Base-by-base conservation (phyloP, 2,113 vertebrate species). In the Rhinolophus ferrumequinum region DNA sequence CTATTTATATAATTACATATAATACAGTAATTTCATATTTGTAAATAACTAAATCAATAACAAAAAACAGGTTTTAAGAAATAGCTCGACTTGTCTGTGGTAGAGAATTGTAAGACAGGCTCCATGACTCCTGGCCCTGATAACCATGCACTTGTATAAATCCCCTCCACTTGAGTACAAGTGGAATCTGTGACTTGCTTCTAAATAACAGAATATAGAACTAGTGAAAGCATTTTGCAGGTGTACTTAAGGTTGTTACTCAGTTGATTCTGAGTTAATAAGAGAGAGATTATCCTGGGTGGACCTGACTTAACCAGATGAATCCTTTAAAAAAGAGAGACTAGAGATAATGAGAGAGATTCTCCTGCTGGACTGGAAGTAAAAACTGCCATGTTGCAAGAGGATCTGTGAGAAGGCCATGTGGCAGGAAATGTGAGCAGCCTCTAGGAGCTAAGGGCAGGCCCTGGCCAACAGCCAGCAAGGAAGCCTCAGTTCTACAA, bases 131-230 rank as follows among this genome's bases (percentile, higher is more conserved):
- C 19, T 33, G 2, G 1, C 28, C 26, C 9, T 11, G 24, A 24
- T 28, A 81, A 67, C 30, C 30, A 70, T 6, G 60, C 16, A 11
- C 38, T 64, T 90, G 56, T 47, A 72, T 81, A 86, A 44, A 83
- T 33, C 33, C n/a, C 11, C 7, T 69, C 12, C 38, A 3, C 54
- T 44, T 50, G 10, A 72, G 11, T 26, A 24, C 67, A 80, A 50
- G 67, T 30, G 24, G 60, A 85, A 95, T 80, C 66, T 93, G 21
- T 72, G 38, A 80, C 47, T 80, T 73, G 18, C 8, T 89, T 94
- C 84, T 69, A 47, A 82, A 83, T 54, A 79, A 94, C 22, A 97
- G n/a, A 85, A 58, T 50, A 84, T 6, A 67, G 56, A 15, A 96
- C n/a, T 75, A 28, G 38, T 50, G 6, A 92, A 94, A 85, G 12